A percentile compares a stretch with the other conserved stretches of the same genome.
phyloP scores from a whole-genome alignment of 2,113 vertebrate species.

The Actinemys pallida region DNA sequence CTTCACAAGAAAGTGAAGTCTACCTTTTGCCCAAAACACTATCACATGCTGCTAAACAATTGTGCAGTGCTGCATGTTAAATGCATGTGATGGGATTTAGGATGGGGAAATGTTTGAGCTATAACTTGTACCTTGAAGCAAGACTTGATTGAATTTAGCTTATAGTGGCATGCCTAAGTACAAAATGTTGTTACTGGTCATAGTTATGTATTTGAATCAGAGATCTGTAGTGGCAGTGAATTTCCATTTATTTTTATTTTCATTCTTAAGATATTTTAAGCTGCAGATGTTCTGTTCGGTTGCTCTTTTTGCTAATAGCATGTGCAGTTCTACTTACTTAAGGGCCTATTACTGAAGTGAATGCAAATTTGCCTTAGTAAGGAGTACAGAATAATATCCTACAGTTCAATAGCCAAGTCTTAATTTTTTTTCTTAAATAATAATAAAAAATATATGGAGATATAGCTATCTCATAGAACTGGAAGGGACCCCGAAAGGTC shows the following conservation, averaged over 20 bases:
- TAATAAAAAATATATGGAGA: too few relatives aligned
- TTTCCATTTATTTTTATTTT: not conserved
- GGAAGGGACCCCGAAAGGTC: too few relatives aligned
- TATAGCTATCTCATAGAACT: too few relatives aligned
- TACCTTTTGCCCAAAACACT: not conserved
- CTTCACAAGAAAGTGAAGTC: not conserved
- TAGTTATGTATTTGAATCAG: not conserved
- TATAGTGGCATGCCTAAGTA: not conserved
- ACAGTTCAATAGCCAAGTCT: not conserved
- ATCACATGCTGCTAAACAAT: not conserved
- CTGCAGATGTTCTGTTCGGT: not conserved
- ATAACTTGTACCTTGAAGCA: not conserved
- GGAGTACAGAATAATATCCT: not conserved
- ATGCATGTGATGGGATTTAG: not conserved
- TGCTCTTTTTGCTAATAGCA: not conserved
- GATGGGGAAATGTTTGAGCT: not conserved
- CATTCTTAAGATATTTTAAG: not conserved
- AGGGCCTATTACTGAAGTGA: not conserved
- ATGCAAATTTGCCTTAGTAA: not conserved
- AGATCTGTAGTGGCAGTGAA: not conserved
- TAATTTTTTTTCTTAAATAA: not conserved
- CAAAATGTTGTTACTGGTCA: not conserved
- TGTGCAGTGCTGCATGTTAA: not conserved
- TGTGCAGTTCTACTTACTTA: not conserved
- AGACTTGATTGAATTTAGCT: not conserved